Evolutionary conservation across 2,888 invertebrate species (phyloP), one percentile per base, ranked within the genome.

Genomic region (Toxonevra muliebris): DNA sequence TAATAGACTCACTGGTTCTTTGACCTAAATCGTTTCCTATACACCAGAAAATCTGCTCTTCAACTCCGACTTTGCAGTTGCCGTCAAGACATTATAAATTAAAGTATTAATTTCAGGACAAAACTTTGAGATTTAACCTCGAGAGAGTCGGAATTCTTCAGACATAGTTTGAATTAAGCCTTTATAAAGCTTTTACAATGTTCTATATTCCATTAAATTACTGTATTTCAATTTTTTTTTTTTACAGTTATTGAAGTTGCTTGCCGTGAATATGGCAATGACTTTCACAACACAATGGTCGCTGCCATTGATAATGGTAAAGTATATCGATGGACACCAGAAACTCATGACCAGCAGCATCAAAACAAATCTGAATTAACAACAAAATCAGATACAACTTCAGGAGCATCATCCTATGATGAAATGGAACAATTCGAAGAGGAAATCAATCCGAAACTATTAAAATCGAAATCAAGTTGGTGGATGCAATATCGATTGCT

Each of bases 161-260:
- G 30, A 4, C 30, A 30, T 30, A 30, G 30, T 50, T 8, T 30
- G 54, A 4, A 15, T 65, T 40, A 19, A 15, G 19, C 41, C 52
- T 11, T 15, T 13, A 1, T 64, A 65, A 10, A 48, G 45, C 69
- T 30, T 50, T 50, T 15, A 7, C 55, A 41, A 61, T 17, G 20
- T 17, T 5, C 30, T 10, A 43, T 8, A 19, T 11, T 15, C 20
- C 42, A 15, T 57, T 20, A 53, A 53, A 15, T 40, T n/a, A n/a
- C n/a, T n/a, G n/a, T n/a, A n/a, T n/a, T 30, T 20, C 17, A 3
- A 52, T 48, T 2, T 30, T 54, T 43, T 55, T 15, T 55, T 15
- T 20, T 72, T 72, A 84, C 86, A 93, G 93, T 93, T 66, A 91
- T 94, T 72, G 94, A 94, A 87, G 91, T 93, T 8, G 91, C 93